phyloP scores from a whole-genome alignment of 2,797 vertebrate genomes.

The Austrolebias charrua region DNA sequence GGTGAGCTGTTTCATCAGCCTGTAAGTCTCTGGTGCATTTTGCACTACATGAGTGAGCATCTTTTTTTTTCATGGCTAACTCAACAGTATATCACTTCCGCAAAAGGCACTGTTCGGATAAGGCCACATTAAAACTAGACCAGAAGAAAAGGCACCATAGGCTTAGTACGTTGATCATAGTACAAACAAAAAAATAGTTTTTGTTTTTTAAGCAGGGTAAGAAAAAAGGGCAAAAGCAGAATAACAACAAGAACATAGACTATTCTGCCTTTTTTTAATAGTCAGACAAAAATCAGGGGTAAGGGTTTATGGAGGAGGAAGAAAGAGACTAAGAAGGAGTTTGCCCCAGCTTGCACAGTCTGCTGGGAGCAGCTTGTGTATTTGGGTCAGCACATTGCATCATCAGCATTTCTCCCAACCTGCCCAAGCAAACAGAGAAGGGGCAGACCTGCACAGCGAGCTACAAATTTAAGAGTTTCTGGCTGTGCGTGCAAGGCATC shows the following conservation, averaged over 20 bases:
- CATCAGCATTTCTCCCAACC: constrained; percentile 86
- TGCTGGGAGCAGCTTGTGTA: constrained; percentile 82
- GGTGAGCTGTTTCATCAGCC: constrained; percentile 56
- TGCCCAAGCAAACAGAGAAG: constrained; percentile 79
- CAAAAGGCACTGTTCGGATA: constrained; percentile 21
- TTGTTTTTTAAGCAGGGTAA: neutral
- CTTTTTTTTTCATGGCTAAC: constrained; percentile 41
- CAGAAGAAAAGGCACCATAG: constrained; percentile 20
- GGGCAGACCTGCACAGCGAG: constrained; percentile 67
- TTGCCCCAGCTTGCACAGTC: constrained; percentile 79
- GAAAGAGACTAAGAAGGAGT: constrained; percentile 58
- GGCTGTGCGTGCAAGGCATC: constrained; percentile 30
- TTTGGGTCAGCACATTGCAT: constrained; percentile 88
- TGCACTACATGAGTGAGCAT: constrained; percentile 35
- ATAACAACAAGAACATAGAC: constrained; percentile 28
- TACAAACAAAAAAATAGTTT: constrained; percentile 24
- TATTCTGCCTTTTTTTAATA: constrained; percentile 19
- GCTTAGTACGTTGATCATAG: constrained; percentile 32
- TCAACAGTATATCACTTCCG: constrained; percentile 39
- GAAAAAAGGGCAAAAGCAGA: constrained; percentile 14
- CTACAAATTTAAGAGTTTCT: constrained; percentile 78
- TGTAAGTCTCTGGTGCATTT: constrained; percentile 39
- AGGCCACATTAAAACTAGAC: constrained; percentile 21
- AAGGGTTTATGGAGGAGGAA: constrained; percentile 52
- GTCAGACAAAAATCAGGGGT: constrained; percentile 35